A percentile compares a stretch with the other conserved stretches of the same genome.
phyloP scores from a whole-genome alignment of 2,113 vertebrate species.

The Polyodon spathula region DNA sequence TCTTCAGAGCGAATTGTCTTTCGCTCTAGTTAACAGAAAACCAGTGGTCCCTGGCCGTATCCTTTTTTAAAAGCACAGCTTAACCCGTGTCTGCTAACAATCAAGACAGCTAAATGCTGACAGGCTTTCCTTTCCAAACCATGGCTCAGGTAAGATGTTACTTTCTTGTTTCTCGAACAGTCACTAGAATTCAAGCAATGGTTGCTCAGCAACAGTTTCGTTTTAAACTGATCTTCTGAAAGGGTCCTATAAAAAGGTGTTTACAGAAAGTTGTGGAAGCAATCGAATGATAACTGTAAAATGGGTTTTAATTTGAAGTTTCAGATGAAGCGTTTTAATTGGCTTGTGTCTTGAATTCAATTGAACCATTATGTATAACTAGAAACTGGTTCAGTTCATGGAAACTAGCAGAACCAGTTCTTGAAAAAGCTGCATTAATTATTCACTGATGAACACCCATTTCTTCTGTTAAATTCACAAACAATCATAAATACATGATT shows the following conservation, averaged over 20 bases:
- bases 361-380: no score
- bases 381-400: no score
- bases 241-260: slow-evolving; percentile 30
- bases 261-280: background rate
- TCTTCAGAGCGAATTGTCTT: slow-evolving; percentile 71
- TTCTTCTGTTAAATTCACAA: no score
- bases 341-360: no score
- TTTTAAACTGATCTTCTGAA: slow-evolving; percentile 47
- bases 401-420: no score
- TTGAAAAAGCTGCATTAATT: no score
- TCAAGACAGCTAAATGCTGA: background rate
- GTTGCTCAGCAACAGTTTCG: slow-evolving; percentile 75
- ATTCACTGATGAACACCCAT: no score
- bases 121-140: background rate
- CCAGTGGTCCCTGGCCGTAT: slow-evolving; percentile 80
- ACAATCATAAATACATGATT: no score
- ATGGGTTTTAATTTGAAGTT: background rate
- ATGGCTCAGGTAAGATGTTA: slow-evolving; percentile 46
- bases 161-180: slow-evolving; percentile 35
- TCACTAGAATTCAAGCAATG: slow-evolving; percentile 37
- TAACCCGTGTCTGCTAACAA: background rate
- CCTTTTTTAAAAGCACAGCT: slow-evolving; percentile 43
- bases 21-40: slow-evolving; percentile 76
- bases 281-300: background rate
- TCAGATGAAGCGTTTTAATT: no score